Conservation (phyloP, 1,140 invertebrate genomes). For the Pteromalus puparum region DNA sequence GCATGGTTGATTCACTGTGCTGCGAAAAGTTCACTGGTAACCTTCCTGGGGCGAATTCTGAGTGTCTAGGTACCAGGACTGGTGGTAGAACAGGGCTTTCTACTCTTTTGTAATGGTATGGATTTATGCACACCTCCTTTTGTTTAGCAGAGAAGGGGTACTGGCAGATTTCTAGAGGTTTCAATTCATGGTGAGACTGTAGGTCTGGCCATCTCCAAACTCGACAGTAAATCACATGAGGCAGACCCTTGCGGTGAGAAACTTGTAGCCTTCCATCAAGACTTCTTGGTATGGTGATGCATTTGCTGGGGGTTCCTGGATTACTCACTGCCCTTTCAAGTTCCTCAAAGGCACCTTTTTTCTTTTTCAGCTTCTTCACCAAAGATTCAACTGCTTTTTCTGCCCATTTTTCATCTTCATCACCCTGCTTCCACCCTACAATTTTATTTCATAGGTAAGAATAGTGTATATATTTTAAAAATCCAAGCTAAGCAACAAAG, state of each 20-base stretch:
- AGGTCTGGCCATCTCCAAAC: slow-evolving; percentile 99
- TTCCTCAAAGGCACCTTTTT: slow-evolving; percentile 97
- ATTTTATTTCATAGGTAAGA: background rate
- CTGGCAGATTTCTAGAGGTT: slow-evolving; percentile 94
- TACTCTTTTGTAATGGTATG: slow-evolving; percentile 97
- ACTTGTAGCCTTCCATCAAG: slow-evolving; percentile 96
- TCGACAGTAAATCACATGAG: slow-evolving; percentile 98
- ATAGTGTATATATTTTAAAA: too few species aligned
- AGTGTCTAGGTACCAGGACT: slow-evolving; percentile 95
- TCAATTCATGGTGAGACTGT: slow-evolving; percentile 97
- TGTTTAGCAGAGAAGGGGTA: slow-evolving; percentile 97
- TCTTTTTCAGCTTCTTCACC: slow-evolving; percentile 98
- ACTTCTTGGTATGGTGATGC: slow-evolving; percentile 98
- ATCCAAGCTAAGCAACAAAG: background rate
- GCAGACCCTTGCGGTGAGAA: slow-evolving; percentile 95
- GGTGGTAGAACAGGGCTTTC: slow-evolving; percentile 97
- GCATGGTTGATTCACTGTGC: slow-evolving; percentile 92
- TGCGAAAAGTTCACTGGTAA: slow-evolving; percentile 92
- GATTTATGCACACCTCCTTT: slow-evolving; percentile 99
- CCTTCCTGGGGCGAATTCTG: slow-evolving; percentile 94
- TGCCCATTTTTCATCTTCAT: slow-evolving; percentile 99
- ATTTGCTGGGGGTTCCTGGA: slow-evolving; percentile 95
- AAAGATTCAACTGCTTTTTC: slow-evolving; percentile 99
- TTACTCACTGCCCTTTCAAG: slow-evolving; percentile 95
- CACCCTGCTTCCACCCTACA: slow-evolving; percentile 97